A percentile compares a stretch with the other conserved stretches of the same genome.
Evolutionary conservation across 2,113 vertebrate genomes (phyloP).

Genomic region (Saccopteryx leptura): DNA sequence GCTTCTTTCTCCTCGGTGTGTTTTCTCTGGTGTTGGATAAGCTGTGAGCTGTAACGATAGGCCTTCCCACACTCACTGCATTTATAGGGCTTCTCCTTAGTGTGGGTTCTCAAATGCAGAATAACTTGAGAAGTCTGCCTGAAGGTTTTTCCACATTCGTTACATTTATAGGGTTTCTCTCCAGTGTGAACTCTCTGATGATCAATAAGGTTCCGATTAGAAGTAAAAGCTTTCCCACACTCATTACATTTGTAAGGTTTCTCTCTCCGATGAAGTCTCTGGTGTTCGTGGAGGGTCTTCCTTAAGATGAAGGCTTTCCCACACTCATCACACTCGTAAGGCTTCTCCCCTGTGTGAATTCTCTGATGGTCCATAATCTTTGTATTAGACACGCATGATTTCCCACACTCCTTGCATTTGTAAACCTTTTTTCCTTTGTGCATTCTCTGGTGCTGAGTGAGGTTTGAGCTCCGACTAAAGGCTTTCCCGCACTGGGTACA

Average conservation of each 20-base stretch:
- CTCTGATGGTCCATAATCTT: conserved; percentile 84
- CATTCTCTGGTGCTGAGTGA: conserved; percentile 85
- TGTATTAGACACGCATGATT: conserved; percentile 77
- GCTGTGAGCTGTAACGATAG: conserved; percentile 81
- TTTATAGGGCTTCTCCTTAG: conserved; percentile 85
- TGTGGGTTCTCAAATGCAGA: conserved; percentile 89
- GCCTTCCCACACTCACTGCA: conserved; percentile 81
- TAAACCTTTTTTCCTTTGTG: conserved; percentile 82
- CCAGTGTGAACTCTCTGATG: conserved; percentile 84
- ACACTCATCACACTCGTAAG: conserved; percentile 81
- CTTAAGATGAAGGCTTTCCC: conserved; percentile 83
- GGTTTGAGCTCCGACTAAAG: conserved; percentile 84
- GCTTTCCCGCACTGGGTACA: conserved; percentile 84
- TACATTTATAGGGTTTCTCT: conserved; percentile 83
- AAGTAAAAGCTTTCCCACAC: conserved; percentile 85
- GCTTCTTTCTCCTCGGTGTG: conserved; percentile 81
- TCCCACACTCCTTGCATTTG: conserved; percentile 83
- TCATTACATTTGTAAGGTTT: conserved; percentile 83
- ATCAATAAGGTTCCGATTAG: conserved; percentile 80
- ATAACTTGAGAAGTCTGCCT: conserved; percentile 87
- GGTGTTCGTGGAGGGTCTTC: conserved; percentile 81
- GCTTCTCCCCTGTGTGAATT: conserved; percentile 83
- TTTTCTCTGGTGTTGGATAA: conserved; percentile 81
- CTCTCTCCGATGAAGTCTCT: conserved; percentile 84
- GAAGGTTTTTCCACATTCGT: conserved; percentile 83